Percentiles rank a stretch among this genome's conserved stretches.
phyloP scores from a whole-genome alignment of 2,888 invertebrate species.

The Acronicta psi region DNA sequence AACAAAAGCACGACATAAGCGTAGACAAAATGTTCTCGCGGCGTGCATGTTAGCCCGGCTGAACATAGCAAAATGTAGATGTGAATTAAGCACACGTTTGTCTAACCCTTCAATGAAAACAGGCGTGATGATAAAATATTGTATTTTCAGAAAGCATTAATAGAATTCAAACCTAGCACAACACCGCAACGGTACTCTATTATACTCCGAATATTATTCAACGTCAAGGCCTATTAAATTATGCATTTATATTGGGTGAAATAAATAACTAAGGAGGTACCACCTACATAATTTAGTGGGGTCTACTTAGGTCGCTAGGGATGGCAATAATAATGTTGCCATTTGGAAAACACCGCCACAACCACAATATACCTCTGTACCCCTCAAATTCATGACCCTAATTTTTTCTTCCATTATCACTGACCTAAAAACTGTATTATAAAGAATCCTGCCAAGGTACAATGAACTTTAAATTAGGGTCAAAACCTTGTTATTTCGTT shows the following conservation, averaged over 20 bases:
- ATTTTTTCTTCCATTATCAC: constrained; percentile 40
- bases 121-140: no score
- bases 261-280: constrained; percentile 31
- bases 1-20: no score
- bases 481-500: neutral
- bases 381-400: constrained; percentile 23
- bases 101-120: no score
- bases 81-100: no score
- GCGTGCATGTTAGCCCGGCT: no score
- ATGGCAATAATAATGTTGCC: constrained; percentile 18
- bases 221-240: constrained; percentile 23
- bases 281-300: constrained; percentile 35
- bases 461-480: constrained; percentile 22
- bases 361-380: neutral
- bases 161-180: no score
- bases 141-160: no score
- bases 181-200: no score
- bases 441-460: constrained; percentile 20
- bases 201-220: neutral
- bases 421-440: constrained; percentile 30
- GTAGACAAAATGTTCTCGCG: no score
- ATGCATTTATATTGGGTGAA: constrained; percentile 23
- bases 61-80: no score
- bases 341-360: constrained; percentile 11
- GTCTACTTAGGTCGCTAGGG: constrained; percentile 28